Percentiles rank a stretch among this genome's conserved stretches.
Evolutionary conservation across 2,113 vertebrate species (phyloP).

Genomic region (Peromyscus polionotus): DNA sequence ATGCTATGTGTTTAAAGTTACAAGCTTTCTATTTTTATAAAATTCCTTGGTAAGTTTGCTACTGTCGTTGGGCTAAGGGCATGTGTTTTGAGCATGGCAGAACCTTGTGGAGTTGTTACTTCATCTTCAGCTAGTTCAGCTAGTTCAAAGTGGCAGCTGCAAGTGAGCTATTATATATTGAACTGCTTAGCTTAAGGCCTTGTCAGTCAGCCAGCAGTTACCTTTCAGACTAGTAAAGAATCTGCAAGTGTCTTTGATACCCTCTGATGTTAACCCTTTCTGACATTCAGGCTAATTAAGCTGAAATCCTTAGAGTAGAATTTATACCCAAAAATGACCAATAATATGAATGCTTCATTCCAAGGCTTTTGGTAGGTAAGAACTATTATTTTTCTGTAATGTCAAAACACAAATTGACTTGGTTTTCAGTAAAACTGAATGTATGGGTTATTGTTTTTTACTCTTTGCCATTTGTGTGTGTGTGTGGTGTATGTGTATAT

Average conservation of each 20-base stretch:
- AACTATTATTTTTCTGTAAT: slow-evolving; percentile 48
- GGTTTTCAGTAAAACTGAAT: slow-evolving; percentile 61
- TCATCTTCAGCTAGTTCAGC: slow-evolving; percentile 62
- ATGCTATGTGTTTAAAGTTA: slow-evolving; percentile 7
- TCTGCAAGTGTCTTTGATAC: slow-evolving; percentile 58
- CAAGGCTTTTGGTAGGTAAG: slow-evolving; percentile 65
- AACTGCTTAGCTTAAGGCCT: slow-evolving; percentile 15
- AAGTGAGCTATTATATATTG: slow-evolving; percentile 42
- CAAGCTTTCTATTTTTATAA: slow-evolving; percentile 15
- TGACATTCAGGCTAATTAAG: slow-evolving; percentile 20
- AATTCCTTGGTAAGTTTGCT: slow-evolving; percentile 42
- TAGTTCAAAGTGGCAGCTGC: slow-evolving; percentile 16
- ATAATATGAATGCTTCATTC: slow-evolving; percentile 49
- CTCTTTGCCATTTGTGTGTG: background rate
- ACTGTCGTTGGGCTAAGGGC: slow-evolving; percentile 18
- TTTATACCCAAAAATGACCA: slow-evolving; percentile 22
- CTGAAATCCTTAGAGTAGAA: slow-evolving; percentile 42
- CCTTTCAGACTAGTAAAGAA: slow-evolving; percentile 45
- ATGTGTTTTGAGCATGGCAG: background rate
- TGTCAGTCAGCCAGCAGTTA: slow-evolving; percentile 13
- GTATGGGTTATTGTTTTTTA: background rate
- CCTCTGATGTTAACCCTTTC: slow-evolving; percentile 40
- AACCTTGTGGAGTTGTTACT: slow-evolving; percentile 43
- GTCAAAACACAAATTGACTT: slow-evolving; percentile 31
- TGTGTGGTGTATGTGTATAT: background rate